Conservation (phyloP, 2,113 vertebrate species). For the Phasianus colchicus region DNA sequence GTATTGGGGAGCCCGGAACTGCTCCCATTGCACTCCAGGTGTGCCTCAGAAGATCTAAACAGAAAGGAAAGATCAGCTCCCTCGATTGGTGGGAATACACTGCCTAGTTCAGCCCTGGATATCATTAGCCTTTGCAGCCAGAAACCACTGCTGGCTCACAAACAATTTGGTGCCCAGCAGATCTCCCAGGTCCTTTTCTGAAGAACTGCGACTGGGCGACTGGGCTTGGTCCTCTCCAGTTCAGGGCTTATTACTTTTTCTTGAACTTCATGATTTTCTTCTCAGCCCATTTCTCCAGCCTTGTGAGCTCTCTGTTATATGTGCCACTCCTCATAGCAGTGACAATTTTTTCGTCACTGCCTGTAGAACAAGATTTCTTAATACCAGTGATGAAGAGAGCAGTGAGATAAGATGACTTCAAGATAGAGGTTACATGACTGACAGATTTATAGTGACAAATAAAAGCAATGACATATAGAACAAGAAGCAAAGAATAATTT, state of each 20-base stretch:
- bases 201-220: neutral
- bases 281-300: neutral
- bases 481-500: neutral
- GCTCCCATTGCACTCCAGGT: neutral
- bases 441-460: constrained; percentile 20
- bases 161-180: neutral
- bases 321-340: neutral
- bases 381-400: neutral
- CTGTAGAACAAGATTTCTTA: neutral
- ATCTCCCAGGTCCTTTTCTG: neutral
- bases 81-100: neutral
- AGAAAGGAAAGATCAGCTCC: neutral
- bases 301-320: neutral
- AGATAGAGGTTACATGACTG: neutral
- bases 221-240: neutral
- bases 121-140: neutral
- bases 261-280: neutral
- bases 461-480: neutral
- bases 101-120: neutral
- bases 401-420: neutral
- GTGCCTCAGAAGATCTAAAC: neutral
- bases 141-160: neutral
- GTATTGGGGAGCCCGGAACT: neutral
- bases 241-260: neutral
- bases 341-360: neutral